Evolutionary conservation across 2,113 vertebrate species (phyloP), one percentile per base, ranked within the genome.

Genomic region (Isichthys henryi): DNA sequence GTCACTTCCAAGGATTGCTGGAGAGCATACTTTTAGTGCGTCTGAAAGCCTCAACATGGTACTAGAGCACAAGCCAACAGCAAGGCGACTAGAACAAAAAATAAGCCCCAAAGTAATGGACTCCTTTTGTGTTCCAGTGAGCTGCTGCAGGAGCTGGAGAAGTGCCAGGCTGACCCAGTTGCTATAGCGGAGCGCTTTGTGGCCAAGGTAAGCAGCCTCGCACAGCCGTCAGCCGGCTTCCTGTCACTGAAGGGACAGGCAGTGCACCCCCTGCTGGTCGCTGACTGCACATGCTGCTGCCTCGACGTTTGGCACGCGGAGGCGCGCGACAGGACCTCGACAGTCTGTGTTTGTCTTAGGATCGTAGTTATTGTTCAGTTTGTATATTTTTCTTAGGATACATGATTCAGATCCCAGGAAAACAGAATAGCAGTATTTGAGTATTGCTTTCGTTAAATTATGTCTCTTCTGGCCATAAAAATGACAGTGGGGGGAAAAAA

Each of bases 101-200:
- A 48, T 23, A 21, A 84, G 17, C 45, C 82, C 82, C 19, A 17
- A 48, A 48, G 82, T 84, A 84, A 70, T 48, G 31, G 31, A 45
- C 17, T 90, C 15, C 19, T 27, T 92, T 43, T 89, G 70, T 84
- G 46, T 85, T 94, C 89, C 91, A 99, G 97, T 94, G 96, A 96
- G 91, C 96, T 98, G 91, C 93, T 98, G 88, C 96, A 97, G 94
- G 97, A 97, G 88, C 93, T 98, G 92, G 96, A 97, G 94, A 97
- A 96, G 94, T 98, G 97, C 94, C 96, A 97, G 92, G 96, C 96
- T 48, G 96, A 98, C 91, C 97, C 97, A 48, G 97, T 97, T 91
- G 96, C 96, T 91, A 98, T 98, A 91, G 97, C 97, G 49, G 96
- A 97, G 90, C 97, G 97, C 90, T 97, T 99, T 90, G 98, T 99